phyloP scores from a whole-genome alignment of 2,113 vertebrate genomes.

The Podiceps cristatus region DNA sequence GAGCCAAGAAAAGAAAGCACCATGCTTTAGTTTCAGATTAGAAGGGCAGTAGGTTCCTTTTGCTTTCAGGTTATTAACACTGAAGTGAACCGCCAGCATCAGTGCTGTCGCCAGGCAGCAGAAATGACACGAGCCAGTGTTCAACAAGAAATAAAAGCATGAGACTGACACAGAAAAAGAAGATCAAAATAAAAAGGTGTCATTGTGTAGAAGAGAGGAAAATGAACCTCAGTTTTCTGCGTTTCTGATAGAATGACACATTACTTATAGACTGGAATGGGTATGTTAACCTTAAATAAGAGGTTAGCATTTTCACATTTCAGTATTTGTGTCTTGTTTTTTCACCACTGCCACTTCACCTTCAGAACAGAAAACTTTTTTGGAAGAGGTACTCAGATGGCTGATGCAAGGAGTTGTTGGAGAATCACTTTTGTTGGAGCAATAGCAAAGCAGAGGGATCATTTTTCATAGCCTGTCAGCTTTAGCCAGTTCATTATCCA shows the following conservation, averaged over 20 bases:
- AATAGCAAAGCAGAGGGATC: background rate
- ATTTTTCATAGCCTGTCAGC: background rate
- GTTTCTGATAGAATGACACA: background rate
- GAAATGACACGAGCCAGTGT: background rate
- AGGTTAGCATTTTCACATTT: background rate
- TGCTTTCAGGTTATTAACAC: background rate
- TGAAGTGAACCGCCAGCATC: conserved; percentile 5
- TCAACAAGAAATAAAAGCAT: conserved; percentile 4
- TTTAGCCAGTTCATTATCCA: background rate
- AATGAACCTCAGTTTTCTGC: background rate
- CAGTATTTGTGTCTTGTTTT: background rate
- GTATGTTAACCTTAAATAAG: background rate
- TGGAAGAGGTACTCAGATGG: background rate
- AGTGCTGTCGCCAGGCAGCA: background rate
- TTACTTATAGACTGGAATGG: background rate
- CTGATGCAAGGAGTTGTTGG: background rate
- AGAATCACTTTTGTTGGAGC: background rate
- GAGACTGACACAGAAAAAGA: background rate
- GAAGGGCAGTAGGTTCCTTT: background rate
- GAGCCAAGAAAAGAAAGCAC: background rate
- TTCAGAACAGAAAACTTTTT: background rate
- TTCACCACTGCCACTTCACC: background rate
- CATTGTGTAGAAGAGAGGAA: background rate
- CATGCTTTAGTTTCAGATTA: background rate
- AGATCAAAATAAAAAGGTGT: conserved; percentile 4